Base-by-base conservation (phyloP, 2,888 invertebrate species). In the Eristalinus sepulchralis region DNA sequence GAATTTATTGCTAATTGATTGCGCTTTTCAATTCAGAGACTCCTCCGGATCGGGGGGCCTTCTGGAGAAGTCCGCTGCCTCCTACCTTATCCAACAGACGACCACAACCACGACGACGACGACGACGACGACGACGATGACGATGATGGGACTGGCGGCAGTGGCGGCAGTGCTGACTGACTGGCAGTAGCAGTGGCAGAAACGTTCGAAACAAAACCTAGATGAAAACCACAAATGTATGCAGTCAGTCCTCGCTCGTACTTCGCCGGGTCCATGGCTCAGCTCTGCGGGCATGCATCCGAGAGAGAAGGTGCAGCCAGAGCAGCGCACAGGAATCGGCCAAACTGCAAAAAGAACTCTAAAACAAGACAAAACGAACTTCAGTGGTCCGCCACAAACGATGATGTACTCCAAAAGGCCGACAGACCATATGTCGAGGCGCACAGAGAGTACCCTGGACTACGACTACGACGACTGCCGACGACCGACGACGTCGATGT, bases 1-100 rank as follows among this genome's bases (percentile, higher is more conserved):
- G 83, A 87, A 87, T 87, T 87, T 87, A 87, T 87, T 87, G 87
- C 87, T 83, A 87, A 87, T 87, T 87, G 87, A 87, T 87, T 87
- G 87, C 87, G 83, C 83, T 87, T 87, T 87, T 87, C 87, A 83
- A 83, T 83, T 87, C 87, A 83, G 80, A 24, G 27, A 27, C 27
- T 27, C 27, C 72, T 81, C 66, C 39, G 86, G 82, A 70, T 78
- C 75, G 78, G 62, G 78, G 82, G 60, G 83, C 78, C 78, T 83
- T 83, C 83, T 79, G 83, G 78, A 86, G 86, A 77, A 85, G 82
- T 85, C 68, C 59, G 47, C 47, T 47, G 47, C 47, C 47, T 77
- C 72, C 82, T 85, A 73, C 77, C 85, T 82, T 85, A 82, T 76
- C 66, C 67, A 80, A 80, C 59, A 63, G 60, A 33, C 31, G 66